Evolutionary conservation across 2,888 invertebrate genomes (phyloP).

Genomic region (Drosophila prolongata): DNA sequence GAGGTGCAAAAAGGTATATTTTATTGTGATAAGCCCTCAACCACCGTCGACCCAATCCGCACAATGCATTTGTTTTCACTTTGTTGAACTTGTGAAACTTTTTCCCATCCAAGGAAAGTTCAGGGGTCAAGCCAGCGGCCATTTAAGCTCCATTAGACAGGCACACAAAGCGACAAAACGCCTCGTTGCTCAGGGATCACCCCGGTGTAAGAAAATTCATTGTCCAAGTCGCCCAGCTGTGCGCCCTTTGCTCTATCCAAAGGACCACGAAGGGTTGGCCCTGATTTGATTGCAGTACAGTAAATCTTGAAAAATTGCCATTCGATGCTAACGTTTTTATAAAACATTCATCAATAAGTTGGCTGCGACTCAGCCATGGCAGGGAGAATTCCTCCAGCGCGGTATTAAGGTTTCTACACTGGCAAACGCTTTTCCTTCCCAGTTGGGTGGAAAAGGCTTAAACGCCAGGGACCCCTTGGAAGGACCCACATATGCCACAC

Average conservation of each 20-base stretch:
- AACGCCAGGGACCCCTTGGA: slow-evolving; percentile 14
- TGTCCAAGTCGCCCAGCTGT: slow-evolving; percentile 48
- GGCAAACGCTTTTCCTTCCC: neutral
- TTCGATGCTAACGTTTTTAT: slow-evolving; percentile 74
- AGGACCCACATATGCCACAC: slow-evolving; percentile 63
- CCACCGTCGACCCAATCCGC: slow-evolving; percentile 16
- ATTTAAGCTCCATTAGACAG: slow-evolving; percentile 69
- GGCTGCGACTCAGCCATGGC: slow-evolving; percentile 38
- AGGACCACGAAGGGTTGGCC: slow-evolving; percentile 14
- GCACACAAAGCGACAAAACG: slow-evolving; percentile 34
- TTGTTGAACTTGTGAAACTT: slow-evolving; percentile 57
- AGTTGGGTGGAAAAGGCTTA: no score
- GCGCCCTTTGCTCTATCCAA: slow-evolving; percentile 6
- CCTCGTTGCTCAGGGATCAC: slow-evolving; percentile 2
- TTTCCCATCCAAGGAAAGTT: slow-evolving; percentile 38
- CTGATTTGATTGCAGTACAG: slow-evolving; percentile 12
- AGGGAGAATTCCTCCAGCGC: slow-evolving; percentile 38
- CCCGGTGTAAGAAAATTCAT: slow-evolving; percentile 47
- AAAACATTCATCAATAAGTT: slow-evolving; percentile 74
- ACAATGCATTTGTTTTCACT: slow-evolving; percentile 62
- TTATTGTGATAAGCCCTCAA: slow-evolving; percentile 26
- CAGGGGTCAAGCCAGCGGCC: slow-evolving; percentile 58
- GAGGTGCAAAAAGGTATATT: slow-evolving; percentile 38
- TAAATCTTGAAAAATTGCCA: slow-evolving; percentile 82
- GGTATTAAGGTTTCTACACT: slow-evolving; percentile 17